These are phyloP conservation scores for Gymnocheta viridis DNA, from an alignment of 2,888 invertebrate species.

Conservation along the genomic window DNA sequence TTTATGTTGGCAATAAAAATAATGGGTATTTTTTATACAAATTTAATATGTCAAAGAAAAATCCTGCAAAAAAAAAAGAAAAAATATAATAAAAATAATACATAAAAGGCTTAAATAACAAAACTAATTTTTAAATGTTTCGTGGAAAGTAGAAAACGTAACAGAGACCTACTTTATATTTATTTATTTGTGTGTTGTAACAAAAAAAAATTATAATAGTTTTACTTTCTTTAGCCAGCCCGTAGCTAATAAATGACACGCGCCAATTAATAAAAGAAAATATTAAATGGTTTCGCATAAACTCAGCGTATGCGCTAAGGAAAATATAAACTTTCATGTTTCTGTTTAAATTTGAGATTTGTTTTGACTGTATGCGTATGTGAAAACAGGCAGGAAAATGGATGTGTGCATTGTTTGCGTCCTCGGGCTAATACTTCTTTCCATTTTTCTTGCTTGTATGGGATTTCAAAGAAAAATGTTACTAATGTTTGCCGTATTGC, in stretches of 20 bases:
- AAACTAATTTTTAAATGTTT: conserved; percentile 13
- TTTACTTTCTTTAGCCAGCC: conserved; percentile 16
- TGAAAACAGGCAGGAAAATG: background rate
- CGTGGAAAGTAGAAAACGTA: conserved; percentile 7
- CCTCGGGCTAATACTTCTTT: conserved; percentile 48
- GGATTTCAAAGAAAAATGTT: conserved; percentile 10
- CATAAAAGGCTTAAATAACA: conserved; percentile 43
- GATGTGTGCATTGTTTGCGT: conserved; percentile 16
- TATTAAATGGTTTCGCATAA: conserved; percentile 25
- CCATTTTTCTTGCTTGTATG: background rate
- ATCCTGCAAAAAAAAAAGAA: background rate
- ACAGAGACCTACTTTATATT: conserved; percentile 15
- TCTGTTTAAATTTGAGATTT: background rate
- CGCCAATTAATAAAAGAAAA: conserved; percentile 60
- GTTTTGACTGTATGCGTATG: conserved; percentile 7
- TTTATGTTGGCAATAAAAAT: background rate
- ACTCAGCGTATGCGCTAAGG: background rate
- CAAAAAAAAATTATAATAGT: background rate
- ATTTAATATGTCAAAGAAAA: conserved; percentile 5
- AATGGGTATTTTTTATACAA: conserved; percentile 27
- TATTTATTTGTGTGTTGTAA: background rate
- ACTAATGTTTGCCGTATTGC: background rate
- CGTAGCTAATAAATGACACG: conserved; percentile 59
- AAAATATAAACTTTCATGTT: background rate
- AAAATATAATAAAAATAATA: no score